Base-by-base conservation (phyloP, 2,888 invertebrate genomes). In the Mesochorus sp. region DNA sequence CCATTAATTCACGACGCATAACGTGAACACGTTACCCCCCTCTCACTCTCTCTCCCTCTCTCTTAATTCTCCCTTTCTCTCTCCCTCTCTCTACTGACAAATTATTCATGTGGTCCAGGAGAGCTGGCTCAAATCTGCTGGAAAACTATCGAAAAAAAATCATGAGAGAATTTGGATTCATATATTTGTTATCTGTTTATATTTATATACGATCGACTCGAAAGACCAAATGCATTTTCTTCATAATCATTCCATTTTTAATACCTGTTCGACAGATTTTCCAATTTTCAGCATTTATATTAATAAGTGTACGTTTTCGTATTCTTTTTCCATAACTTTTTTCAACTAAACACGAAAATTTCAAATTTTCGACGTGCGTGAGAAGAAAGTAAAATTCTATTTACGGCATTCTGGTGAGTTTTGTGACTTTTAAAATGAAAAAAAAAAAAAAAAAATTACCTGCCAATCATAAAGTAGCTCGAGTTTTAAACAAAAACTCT, bases 1-100 rank as follows among this genome's bases (percentile, higher is more conserved):
- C 87, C 85, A 88, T 86, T 87, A 86, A 86, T 87, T 86, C 83
- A 82, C 75, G 71, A 76, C 79, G 79, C 84, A 76, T 78, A 72
- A 42, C 76, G 55, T 24, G 31, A 34, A 31, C 53, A 49, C 64
- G 64, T 49, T 64, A 70, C 74, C 59, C 44, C 21, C 55, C 64
- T 17, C 37, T 2, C 64, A 42, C n/a, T 37, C 12, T 44, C 47
- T n/a, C 42, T 37, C 34, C 8, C 34, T 14, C n/a, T n/a, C n/a
- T n/a, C n/a, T n/a, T n/a, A n/a, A n/a, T n/a, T n/a, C n/a, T n/a
- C 59, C 44, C 21, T 59, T 68, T 17, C 37, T 2, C 64, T 51
- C n/a, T 37, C 12, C 51, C 47, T n/a, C 42, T 37, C 34, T 12
- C 34, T 14, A 53, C 26, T 53, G 51, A 26, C 39, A 39, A 53